Conservation (phyloP, 2,888 invertebrate genomes). For the Hyles lineata region DNA sequence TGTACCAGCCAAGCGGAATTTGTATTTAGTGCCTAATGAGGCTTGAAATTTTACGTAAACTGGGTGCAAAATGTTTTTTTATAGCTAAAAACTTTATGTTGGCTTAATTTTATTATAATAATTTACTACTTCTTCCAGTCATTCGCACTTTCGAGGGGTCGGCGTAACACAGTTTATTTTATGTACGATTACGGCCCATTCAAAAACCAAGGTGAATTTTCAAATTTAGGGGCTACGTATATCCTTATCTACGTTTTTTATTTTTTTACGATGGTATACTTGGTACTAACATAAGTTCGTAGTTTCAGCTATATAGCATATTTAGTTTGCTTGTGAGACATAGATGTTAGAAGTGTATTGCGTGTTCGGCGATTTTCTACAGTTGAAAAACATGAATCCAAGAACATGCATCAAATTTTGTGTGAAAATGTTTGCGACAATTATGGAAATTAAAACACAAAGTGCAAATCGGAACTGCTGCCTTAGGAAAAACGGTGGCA, state of each 20-base stretch:
- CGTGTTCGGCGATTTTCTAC: background rate
- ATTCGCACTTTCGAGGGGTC: too few species aligned
- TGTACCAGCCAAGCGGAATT: background rate
- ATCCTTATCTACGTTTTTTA: background rate
- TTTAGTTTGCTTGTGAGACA: background rate
- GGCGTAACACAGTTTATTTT: background rate
- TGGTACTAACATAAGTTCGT: background rate
- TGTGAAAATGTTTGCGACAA: too few species aligned
- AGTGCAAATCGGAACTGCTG: too few species aligned
- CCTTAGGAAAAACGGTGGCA: too few species aligned
- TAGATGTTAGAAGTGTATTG: background rate
- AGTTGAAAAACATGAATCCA: background rate
- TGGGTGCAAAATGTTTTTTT: background rate
- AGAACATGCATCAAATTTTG: background rate
- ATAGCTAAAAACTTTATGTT: too few species aligned
- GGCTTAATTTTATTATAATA: too few species aligned
- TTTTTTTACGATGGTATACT: background rate
- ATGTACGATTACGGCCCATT: background rate
- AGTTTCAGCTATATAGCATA: background rate
- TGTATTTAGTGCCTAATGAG: background rate
- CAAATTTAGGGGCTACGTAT: background rate
- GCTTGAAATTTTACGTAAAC: background rate
- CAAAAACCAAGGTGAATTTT: background rate
- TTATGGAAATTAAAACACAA: too few species aligned
- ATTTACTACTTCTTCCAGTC: too few species aligned